phyloP scores from a whole-genome alignment of 2,113 vertebrate genomes.

The Ctenodactylus gundi region DNA sequence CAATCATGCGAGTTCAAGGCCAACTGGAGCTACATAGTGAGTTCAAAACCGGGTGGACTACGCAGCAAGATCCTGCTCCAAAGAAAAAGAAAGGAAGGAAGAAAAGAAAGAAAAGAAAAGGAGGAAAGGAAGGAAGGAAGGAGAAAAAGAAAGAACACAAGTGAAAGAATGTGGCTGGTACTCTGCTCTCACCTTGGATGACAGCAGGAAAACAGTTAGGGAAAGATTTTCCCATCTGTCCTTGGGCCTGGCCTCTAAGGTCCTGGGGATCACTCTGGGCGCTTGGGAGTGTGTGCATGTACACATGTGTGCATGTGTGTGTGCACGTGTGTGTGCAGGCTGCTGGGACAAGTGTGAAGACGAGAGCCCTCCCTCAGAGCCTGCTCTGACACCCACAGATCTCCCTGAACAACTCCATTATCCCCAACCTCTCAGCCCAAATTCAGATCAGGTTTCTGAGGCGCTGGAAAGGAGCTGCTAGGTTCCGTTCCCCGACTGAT shows the following conservation, averaged over 20 bases:
- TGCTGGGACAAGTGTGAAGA: neutral
- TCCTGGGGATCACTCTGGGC: neutral
- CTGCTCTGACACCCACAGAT: neutral
- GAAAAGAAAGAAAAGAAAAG: too few relatives aligned
- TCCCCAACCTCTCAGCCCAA: neutral
- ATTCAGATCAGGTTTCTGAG: neutral
- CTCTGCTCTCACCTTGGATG: neutral
- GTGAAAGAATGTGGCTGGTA: too few relatives aligned
- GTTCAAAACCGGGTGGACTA: too few relatives aligned
- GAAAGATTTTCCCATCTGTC: neutral
- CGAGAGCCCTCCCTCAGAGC: neutral
- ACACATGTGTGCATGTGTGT: neutral
- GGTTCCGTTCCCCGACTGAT: too few relatives aligned
- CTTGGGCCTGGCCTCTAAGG: neutral
- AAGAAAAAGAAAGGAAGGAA: too few relatives aligned
- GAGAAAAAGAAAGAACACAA: too few relatives aligned
- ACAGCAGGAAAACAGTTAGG: neutral
- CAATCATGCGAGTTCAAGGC: too few relatives aligned
- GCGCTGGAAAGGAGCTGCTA: too few relatives aligned
- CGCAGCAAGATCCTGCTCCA: too few relatives aligned
- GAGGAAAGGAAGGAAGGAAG: neutral
- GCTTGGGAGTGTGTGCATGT: neutral
- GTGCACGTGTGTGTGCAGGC: rapidly evolving
- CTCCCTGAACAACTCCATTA: neutral
- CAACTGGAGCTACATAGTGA: too few relatives aligned